These are phyloP conservation scores for Brotogeris chrysoptera DNA, from an alignment of 2,797 vertebrate species.

Conservation along the genomic window DNA sequence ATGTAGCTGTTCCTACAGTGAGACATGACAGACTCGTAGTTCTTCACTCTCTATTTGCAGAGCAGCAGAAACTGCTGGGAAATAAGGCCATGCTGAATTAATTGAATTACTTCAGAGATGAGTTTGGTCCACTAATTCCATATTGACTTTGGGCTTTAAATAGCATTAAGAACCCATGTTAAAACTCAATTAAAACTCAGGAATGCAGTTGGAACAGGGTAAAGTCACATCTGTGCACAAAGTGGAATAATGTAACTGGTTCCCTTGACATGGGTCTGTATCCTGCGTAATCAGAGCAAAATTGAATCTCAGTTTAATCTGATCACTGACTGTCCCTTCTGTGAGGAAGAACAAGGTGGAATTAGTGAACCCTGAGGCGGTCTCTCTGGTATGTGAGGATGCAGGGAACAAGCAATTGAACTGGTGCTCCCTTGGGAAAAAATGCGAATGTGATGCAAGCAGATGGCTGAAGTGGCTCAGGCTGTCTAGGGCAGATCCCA, in stretches of 20 bases:
- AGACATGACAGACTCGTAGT: background rate
- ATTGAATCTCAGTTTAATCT: background rate
- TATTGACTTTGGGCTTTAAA: constrained; percentile 43
- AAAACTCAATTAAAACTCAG: constrained; percentile 12
- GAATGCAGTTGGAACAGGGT: background rate
- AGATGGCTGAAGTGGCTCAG: background rate
- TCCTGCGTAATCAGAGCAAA: background rate
- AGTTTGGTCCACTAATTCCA: constrained; percentile 1
- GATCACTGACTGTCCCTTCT: background rate
- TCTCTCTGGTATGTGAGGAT: background rate
- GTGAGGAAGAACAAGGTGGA: background rate
- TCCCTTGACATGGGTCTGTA: background rate
- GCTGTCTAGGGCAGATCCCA: background rate
- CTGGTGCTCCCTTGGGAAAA: background rate
- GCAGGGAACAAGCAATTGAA: background rate
- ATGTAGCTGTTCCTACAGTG: background rate
- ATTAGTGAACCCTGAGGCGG: background rate
- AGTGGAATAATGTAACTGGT: background rate
- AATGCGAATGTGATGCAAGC: background rate
- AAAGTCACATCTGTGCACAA: background rate
- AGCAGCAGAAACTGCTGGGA: background rate
- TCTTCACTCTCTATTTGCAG: background rate
- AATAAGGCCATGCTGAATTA: background rate
- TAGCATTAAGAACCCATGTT: constrained; percentile 40
- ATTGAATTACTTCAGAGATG: constrained; percentile 50